These are phyloP conservation scores for Prunella himalayana DNA, from an alignment of 2,113 vertebrate species.

Conservation along the genomic window DNA sequence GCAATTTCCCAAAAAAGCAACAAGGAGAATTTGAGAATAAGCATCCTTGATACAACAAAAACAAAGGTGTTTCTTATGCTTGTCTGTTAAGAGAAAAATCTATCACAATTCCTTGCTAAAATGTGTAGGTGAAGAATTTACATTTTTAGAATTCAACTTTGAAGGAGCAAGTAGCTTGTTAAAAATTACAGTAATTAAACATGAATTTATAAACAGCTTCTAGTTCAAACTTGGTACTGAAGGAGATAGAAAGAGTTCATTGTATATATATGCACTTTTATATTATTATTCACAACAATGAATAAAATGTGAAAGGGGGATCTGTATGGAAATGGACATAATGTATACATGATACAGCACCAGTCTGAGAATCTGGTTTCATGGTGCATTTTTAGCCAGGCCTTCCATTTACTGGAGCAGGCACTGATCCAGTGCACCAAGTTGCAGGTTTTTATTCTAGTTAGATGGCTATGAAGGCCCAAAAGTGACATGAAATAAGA, in stretches of 20 bases:
- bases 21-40: neutral
- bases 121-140: neutral
- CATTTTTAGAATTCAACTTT: neutral
- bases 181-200: neutral
- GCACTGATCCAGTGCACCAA: neutral
- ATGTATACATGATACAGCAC: neutral
- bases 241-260: neutral
- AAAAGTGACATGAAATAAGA: slow-evolving; percentile 4
- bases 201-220: neutral
- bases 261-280: neutral
- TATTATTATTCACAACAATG: neutral
- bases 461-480: neutral
- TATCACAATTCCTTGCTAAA: neutral
- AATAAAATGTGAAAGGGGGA: neutral
- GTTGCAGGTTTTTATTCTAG: neutral
- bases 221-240: neutral
- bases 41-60: neutral
- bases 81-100: neutral
- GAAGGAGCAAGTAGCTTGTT: neutral
- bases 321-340: neutral
- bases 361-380: neutral
- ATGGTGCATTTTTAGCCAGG: neutral
- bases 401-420: neutral
- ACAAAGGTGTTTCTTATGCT: neutral
- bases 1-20: neutral